Base-by-base conservation (phyloP, 1,140 invertebrate genomes). In the Zaprionus ghesquierei region DNA sequence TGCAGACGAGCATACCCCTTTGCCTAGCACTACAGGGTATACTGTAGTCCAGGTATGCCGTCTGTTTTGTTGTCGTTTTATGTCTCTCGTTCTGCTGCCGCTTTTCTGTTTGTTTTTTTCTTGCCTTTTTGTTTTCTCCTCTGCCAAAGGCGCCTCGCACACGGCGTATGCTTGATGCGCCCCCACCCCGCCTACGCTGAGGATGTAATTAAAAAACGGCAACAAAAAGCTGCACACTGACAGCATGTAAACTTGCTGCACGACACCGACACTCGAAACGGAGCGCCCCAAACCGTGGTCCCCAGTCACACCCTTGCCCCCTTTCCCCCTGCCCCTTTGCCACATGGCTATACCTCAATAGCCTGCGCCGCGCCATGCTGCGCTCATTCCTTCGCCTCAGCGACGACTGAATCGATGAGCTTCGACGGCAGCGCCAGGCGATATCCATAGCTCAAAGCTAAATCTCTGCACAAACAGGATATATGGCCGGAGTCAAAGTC, bases 391-490 rank as follows among this genome's bases (percentile, higher is more conserved):
- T 53, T 53, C 38, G 13, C 10, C 50, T 41, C 50, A 10, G 51
- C 23, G 35, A 41, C 51, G 41, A 76, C 51, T 75, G 76, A 81
- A 85, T 85, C 81, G 81, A 85, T 86, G 81, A 81, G 77, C 77
- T 75, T 46, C 60, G 60, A 64, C 15, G 29, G 68, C 27, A 63
- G 59, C 61, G 55, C 44, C 62, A 62, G 44, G 23, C 82, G 82
- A 86, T 86, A 86, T 86, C 82, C 82, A 86, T 86, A 86, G 82
- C 82, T 86, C 82, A 86, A 86, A 86, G 82, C 82, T 73, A 86
- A 86, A 86, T 86, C 82, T 86, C 82, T 78, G 82, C 82, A 86
- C 82, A 81, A 87, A 87, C 82, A 87, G 82, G 79, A 87, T 86
- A 87, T 79, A 61, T 46, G 70, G 69, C 74, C 62, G 60, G 60